phyloP scores from a whole-genome alignment of 2,888 invertebrate species.

The Sinhomidia bicolor region DNA sequence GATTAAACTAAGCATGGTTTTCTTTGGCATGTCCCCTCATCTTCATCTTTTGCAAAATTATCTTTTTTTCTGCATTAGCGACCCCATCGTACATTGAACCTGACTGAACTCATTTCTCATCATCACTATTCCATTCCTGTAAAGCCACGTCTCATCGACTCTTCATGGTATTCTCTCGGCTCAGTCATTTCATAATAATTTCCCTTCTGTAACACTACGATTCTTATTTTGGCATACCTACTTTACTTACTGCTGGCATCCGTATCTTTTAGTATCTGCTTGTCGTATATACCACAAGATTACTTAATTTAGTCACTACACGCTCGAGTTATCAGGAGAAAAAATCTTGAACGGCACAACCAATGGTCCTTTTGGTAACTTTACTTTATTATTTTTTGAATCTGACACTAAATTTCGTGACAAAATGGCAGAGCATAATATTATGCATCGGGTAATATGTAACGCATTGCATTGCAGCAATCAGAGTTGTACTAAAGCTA shows the following conservation, averaged over 20 bases:
- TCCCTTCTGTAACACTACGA: slow-evolving; percentile 5
- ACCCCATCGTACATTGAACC: slow-evolving; percentile 79
- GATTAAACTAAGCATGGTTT: not conserved
- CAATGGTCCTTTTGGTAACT: not conserved
- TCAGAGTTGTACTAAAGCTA: not conserved
- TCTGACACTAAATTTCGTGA: slow-evolving; percentile 15
- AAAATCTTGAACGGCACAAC: not conserved
- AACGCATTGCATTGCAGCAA: not conserved
- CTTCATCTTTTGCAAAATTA: not conserved
- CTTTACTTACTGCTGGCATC: not conserved
- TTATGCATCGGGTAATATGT: not conserved
- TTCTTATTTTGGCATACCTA: not conserved
- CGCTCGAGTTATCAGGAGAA: slow-evolving; percentile 45
- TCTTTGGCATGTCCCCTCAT: not conserved
- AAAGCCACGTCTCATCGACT: slow-evolving; percentile 14
- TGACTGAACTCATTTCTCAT: slow-evolving; percentile 65
- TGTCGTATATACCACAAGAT: slow-evolving; percentile 56
- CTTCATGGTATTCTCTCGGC: slow-evolving; percentile 47
- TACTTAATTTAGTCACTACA: slow-evolving; percentile 48
- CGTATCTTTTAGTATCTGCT: not conserved
- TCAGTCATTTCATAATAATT: slow-evolving; percentile 48
- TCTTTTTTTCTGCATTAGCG: slow-evolving; percentile 77
- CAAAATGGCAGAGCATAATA: slow-evolving; percentile 17
- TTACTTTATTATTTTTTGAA: not conserved
- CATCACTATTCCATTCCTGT: not conserved